These are phyloP conservation scores for Tipula confusa DNA, from an alignment of 2,888 invertebrate species.

Conservation along the genomic window DNA sequence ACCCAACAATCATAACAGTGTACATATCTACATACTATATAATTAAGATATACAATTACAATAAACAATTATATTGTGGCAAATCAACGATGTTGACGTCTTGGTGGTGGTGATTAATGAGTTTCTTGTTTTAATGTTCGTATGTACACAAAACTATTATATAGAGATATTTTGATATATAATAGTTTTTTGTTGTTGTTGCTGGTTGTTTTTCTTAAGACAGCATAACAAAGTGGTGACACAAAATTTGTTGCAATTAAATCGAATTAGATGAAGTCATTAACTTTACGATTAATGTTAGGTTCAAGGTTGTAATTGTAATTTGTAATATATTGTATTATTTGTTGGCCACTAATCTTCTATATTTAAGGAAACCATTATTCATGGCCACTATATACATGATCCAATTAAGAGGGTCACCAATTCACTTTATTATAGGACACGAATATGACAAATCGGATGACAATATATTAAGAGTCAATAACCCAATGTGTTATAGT, in stretches of 20 bases:
- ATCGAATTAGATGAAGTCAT: background rate
- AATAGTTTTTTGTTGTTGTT: too few species aligned
- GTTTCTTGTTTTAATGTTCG: background rate
- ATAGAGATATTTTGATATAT: background rate
- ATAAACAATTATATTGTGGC: background rate
- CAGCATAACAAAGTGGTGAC: background rate
- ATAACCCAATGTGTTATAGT: too few species aligned
- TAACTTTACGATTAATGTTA: background rate
- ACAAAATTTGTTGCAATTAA: background rate
- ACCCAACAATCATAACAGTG: background rate
- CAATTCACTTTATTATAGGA: too few species aligned
- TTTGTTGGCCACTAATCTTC: too few species aligned
- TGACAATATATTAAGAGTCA: too few species aligned
- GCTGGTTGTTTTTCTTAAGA: too few species aligned
- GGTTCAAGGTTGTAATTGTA: too few species aligned
- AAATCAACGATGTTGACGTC: background rate
- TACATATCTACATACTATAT: background rate
- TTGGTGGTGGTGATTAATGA: background rate
- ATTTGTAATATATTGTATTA: too few species aligned
- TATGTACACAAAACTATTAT: background rate
- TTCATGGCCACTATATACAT: too few species aligned
- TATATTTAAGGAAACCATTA: too few species aligned
- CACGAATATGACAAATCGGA: too few species aligned
- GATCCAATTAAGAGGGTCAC: too few species aligned
- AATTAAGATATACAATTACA: background rate